Percentiles rank a stretch among this genome's conserved stretches.
These are phyloP conservation scores for Diacarnus erythraeanus DNA, from an alignment of 37 sponge, comb jelly and placozoan genomes.

Conservation along the genomic window DNA sequence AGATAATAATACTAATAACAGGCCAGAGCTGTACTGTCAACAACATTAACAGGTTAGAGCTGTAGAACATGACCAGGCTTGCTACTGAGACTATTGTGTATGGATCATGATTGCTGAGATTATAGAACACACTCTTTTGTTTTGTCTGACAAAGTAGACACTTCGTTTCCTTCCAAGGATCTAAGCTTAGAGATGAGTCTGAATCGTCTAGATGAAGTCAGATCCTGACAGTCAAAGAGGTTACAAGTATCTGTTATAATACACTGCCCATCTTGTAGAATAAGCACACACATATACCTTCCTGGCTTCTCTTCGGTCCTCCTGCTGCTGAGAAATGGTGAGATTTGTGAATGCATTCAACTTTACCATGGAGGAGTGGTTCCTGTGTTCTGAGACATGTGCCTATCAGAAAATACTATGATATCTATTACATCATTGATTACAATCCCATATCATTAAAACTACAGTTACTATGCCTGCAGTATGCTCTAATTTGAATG, in stretches of 20 bases:
- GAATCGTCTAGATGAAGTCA: slow-evolving; percentile 13
- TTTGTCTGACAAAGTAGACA: background rate
- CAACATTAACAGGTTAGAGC: too few relatives aligned
- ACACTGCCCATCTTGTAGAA: background rate
- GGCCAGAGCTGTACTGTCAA: too few relatives aligned
- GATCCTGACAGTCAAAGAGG: background rate
- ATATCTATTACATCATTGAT: too few relatives aligned
- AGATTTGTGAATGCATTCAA: slow-evolving; percentile 56
- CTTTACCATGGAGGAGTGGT: slow-evolving; percentile 43
- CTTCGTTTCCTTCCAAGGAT: background rate
- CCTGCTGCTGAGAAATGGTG: slow-evolving; percentile 38
- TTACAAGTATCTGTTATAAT: background rate
- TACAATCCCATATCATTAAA: too few relatives aligned
- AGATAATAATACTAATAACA: too few relatives aligned
- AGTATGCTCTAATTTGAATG: too few relatives aligned
- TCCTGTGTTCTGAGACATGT: slow-evolving; percentile 10
- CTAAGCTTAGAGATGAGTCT: slow-evolving; percentile 43
- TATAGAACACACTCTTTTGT: background rate
- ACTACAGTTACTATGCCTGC: too few relatives aligned
- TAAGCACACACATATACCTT: slow-evolving; percentile 38
- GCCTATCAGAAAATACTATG: background rate
- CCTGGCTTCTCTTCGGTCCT: slow-evolving; percentile 27
- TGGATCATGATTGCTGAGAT: background rate
- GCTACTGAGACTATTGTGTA: too few relatives aligned
- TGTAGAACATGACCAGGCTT: too few relatives aligned